Conservation (phyloP, 1,140 invertebrate species). For the Drosophila yakuba region DNA sequence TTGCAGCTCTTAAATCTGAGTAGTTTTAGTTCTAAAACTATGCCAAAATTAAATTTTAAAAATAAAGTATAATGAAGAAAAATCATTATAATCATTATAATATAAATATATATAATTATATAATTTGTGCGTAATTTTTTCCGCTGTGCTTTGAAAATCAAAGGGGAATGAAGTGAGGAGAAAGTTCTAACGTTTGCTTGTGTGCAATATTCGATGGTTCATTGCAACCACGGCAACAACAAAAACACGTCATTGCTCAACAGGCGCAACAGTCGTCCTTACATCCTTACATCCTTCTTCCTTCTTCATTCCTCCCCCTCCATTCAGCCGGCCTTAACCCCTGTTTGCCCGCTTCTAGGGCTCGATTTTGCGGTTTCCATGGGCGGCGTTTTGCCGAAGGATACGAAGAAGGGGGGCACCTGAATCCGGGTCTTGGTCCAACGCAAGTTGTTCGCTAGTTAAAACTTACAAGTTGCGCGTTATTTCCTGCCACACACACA, state of each 20-base stretch:
- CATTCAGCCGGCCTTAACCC: background rate
- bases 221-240: slow-evolving; percentile 73
- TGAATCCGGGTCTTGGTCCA: slow-evolving; percentile 24
- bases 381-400: background rate
- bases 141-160: background rate
- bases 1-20: too few species aligned
- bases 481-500: slow-evolving; percentile 77
- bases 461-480: slow-evolving; percentile 82
- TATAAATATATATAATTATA: too few species aligned
- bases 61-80: too few species aligned
- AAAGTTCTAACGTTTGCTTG: slow-evolving; percentile 22
- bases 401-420: background rate
- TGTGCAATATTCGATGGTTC: slow-evolving; percentile 78
- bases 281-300: slow-evolving; percentile 5
- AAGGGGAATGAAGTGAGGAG: background rate
- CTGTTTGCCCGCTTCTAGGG: background rate
- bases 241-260: slow-evolving; percentile 57
- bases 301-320: background rate
- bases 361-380: slow-evolving; percentile 31
- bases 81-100: too few species aligned
- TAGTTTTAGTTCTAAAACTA: too few species aligned
- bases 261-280: slow-evolving; percentile 61
- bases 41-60: too few species aligned
- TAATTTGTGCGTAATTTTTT: background rate
- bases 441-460: slow-evolving; percentile 71